Evolutionary conservation across 2,113 vertebrate genomes (phyloP).

Genomic region (Bubo scandiacus): DNA sequence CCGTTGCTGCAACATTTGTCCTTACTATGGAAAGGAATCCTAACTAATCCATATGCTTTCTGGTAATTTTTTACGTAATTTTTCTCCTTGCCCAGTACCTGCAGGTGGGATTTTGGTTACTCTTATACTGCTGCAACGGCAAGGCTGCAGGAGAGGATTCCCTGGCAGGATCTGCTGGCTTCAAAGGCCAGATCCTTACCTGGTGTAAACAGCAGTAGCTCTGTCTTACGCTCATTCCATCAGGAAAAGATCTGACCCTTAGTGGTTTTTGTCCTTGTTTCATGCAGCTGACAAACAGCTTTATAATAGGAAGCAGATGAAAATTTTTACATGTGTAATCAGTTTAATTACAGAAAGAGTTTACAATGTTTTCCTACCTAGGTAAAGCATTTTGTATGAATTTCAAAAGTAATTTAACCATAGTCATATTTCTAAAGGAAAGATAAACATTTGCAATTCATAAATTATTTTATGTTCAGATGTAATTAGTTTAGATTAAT

Average conservation of each 20-base stretch:
- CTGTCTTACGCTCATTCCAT: not conserved
- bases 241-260: not conserved
- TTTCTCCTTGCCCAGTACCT: not conserved
- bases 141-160: not conserved
- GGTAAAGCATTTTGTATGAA: not conserved
- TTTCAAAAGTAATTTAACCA: not conserved
- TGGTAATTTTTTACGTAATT: not conserved
- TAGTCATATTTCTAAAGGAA: not conserved
- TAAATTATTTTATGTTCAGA: not conserved
- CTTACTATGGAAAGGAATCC: not conserved
- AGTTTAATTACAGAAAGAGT: not conserved
- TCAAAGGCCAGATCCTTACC: not conserved
- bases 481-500: slow-evolving; percentile 32
- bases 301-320: not conserved
- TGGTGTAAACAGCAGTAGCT: not conserved
- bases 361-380: not conserved
- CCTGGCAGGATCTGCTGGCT: rapidly evolving
- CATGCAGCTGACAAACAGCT: not conserved
- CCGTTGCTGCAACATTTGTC: rapidly evolving
- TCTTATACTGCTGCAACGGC: not conserved
- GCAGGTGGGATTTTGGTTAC: not conserved
- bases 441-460: slow-evolving; percentile 4
- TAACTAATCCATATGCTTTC: not conserved
- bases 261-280: not conserved
- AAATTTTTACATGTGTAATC: not conserved